Evolutionary conservation across 2,888 invertebrate species (phyloP).

Genomic region (Clivina fossor): DNA sequence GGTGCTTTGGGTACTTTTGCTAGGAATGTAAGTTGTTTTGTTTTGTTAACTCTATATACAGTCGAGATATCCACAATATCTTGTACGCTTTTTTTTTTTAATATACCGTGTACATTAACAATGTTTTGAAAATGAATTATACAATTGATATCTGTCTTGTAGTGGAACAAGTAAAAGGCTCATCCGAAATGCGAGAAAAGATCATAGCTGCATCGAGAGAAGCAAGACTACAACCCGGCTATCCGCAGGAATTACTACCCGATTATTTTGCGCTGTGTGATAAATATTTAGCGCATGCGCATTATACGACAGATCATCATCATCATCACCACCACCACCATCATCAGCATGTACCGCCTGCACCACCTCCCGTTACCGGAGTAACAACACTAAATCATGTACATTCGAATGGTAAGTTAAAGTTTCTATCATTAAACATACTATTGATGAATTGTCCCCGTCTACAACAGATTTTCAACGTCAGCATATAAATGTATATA

Average conservation of each 20-base stretch:
- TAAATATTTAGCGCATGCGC: constrained; percentile 30
- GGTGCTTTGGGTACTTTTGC: too few relatives aligned
- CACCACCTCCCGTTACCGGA: constrained; percentile 33
- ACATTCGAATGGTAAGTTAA: constrained; percentile 27
- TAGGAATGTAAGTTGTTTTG: too few relatives aligned
- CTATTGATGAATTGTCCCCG: too few relatives aligned
- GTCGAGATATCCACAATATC: background rate
- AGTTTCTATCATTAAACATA: too few relatives aligned
- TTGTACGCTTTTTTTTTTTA: constrained; percentile 43
- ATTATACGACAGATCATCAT: constrained; percentile 22
- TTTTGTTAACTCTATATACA: too few relatives aligned
- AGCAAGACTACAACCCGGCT: constrained; percentile 60
- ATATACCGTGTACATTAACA: background rate
- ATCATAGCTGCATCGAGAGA: constrained; percentile 67
- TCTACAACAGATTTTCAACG: too few relatives aligned
- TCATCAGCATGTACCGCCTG: constrained; percentile 26
- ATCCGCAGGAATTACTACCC: constrained; percentile 54
- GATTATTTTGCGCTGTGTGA: constrained; percentile 30
- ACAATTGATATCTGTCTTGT: too few relatives aligned
- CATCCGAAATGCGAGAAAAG: constrained; percentile 66
- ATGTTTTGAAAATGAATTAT: too few relatives aligned
- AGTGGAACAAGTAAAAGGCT: constrained; percentile 78
- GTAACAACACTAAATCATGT: constrained; percentile 34
- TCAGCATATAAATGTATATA: too few relatives aligned
- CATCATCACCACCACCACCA: constrained; percentile 37